These are phyloP conservation scores for Nestor notabilis DNA, from an alignment of 2,113 vertebrate species.

Conservation along the genomic window DNA sequence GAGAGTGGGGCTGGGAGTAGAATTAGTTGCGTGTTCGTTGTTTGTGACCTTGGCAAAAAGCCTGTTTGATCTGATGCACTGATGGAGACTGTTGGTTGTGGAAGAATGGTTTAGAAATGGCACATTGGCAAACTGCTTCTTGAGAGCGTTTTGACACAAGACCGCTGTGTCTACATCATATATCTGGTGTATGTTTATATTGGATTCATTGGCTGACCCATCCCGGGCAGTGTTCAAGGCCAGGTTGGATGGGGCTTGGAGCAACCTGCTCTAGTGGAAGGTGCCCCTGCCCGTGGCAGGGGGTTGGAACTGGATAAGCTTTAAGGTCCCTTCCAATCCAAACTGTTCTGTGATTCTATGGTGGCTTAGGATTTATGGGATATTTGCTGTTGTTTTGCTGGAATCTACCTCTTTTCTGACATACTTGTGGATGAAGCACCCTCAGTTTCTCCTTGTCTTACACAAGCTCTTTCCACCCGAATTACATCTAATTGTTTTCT, in stretches of 20 bases:
- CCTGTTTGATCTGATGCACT: not conserved
- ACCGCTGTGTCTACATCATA: not conserved
- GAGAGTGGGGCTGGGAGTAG: not conserved
- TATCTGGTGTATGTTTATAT: not conserved
- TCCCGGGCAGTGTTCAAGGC: not conserved
- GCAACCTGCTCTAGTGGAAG: not conserved
- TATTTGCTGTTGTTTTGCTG: not conserved
- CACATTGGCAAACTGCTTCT: not conserved
- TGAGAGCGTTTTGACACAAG: not conserved
- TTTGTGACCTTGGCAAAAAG: not conserved
- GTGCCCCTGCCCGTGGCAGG: not conserved
- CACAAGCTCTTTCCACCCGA: not conserved
- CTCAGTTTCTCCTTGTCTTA: not conserved
- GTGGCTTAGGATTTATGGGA: not conserved
- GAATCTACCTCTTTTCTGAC: not conserved
- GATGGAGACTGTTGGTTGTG: not conserved
- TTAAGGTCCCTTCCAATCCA: not conserved
- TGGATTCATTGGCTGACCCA: not conserved
- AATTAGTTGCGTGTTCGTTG: rapidly evolving
- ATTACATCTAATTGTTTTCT: not conserved
- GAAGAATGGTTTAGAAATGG: not conserved
- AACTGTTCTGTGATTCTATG: not conserved
- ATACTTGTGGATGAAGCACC: not conserved
- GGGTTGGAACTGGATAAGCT: not conserved
- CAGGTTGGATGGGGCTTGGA: not conserved